Evolutionary conservation across 2,113 vertebrate genomes (phyloP).

Genomic region (Cryptotis parvus): DNA sequence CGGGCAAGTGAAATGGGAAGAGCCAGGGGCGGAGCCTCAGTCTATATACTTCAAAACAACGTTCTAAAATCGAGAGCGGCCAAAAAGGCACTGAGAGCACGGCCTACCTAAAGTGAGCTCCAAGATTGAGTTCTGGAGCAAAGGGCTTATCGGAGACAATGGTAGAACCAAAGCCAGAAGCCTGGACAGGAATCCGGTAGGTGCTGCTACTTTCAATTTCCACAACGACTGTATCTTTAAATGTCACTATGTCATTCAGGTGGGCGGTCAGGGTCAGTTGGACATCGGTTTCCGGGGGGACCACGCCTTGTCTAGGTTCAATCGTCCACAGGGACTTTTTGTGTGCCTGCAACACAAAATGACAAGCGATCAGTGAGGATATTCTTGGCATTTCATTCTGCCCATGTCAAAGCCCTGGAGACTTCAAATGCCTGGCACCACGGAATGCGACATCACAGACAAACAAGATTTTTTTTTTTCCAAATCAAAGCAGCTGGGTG

Average conservation of each 20-base stretch:
- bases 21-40: background rate
- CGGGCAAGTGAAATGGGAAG: background rate
- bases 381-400: slow-evolving; percentile 48
- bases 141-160: slow-evolving; percentile 91
- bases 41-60: slow-evolving; percentile 28
- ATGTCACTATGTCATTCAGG: slow-evolving; percentile 88
- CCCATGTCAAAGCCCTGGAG: slow-evolving; percentile 49
- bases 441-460: slow-evolving; percentile 57
- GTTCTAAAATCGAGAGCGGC: background rate
- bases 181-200: slow-evolving; percentile 84
- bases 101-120: slow-evolving; percentile 91
- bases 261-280: slow-evolving; percentile 88
- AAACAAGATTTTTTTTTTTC: slow-evolving; percentile 60
- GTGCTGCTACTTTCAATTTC: slow-evolving; percentile 85
- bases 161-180: slow-evolving; percentile 90
- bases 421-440: slow-evolving; percentile 36
- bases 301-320: slow-evolving; percentile 88
- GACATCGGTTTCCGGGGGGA: slow-evolving; percentile 85
- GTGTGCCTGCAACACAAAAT: slow-evolving; percentile 82
- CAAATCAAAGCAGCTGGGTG: slow-evolving; percentile 64
- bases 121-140: slow-evolving; percentile 89
- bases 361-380: slow-evolving; percentile 11
- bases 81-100: background rate
- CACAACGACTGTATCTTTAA: slow-evolving; percentile 88
- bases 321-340: slow-evolving; percentile 87